These are phyloP conservation scores for Mystacornis crossleyi DNA, from an alignment of 2,113 vertebrate genomes.

Conservation along the genomic window DNA sequence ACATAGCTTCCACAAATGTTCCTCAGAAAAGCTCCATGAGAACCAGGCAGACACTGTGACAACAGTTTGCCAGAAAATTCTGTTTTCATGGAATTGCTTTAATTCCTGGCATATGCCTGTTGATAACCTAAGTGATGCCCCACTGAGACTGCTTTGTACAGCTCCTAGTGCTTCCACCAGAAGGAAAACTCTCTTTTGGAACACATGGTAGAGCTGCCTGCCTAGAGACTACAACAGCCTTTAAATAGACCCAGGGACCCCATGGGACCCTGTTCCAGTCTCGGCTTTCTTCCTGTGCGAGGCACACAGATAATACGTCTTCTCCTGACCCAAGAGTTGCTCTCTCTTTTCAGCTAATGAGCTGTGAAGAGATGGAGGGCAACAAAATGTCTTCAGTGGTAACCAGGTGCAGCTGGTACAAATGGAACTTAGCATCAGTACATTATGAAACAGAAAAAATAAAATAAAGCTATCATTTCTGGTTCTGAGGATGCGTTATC, in stretches of 20 bases:
- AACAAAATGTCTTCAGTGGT: neutral
- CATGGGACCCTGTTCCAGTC: constrained; percentile 10
- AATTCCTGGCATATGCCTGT: neutral
- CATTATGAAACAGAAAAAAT: neutral
- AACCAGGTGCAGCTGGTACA: neutral
- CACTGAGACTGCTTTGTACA: constrained; percentile 50
- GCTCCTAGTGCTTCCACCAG: constrained; percentile 59
- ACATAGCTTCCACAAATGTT: neutral
- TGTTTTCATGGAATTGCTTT: neutral
- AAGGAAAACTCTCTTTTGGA: neutral
- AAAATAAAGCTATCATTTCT: neutral
- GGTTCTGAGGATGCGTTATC: neutral
- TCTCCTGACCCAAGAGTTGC: neutral
- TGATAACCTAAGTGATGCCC: neutral
- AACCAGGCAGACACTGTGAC: neutral
- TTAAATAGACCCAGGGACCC: constrained; percentile 1
- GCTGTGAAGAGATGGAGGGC: neutral
- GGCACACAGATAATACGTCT: neutral
- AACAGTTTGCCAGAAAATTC: neutral
- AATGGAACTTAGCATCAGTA: neutral
- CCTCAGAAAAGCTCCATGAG: neutral
- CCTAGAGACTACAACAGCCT: constrained; percentile 54
- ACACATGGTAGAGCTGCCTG: constrained; percentile 52
- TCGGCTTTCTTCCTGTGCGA: constrained; percentile 52
- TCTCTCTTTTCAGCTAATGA: neutral